phyloP scores from a whole-genome alignment of 2,888 invertebrate species.

The Clanis bilineata region DNA sequence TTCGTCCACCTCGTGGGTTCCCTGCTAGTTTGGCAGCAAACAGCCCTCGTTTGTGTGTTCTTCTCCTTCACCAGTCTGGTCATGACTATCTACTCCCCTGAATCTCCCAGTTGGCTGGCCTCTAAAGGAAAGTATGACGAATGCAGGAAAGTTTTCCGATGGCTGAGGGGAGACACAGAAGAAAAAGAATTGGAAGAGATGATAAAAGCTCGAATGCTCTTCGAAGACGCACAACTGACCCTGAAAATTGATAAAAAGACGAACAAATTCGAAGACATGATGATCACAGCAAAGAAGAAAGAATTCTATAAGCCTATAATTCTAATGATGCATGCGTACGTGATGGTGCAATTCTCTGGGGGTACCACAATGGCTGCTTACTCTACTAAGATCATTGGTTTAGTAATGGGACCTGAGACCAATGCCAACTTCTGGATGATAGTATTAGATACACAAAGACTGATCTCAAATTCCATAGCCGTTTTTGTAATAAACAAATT shows the following conservation, averaged over 20 bases:
- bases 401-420: conserved; percentile 79
- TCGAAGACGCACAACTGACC: conserved; percentile 39
- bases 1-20: conserved; percentile 83
- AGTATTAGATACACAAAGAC: conserved; percentile 82
- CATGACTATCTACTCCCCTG: conserved; percentile 70
- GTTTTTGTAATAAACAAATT: conserved; percentile 82
- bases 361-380: conserved; percentile 86
- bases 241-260: conserved; percentile 29
- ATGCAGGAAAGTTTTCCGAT: conserved; percentile 77
- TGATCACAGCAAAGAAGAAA: conserved; percentile 49
- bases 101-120: conserved; percentile 84
- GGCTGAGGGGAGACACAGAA: conserved; percentile 76
- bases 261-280: conserved; percentile 31
- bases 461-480: conserved; percentile 81
- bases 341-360: conserved; percentile 85
- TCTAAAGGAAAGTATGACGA: conserved; percentile 71
- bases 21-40: conserved; percentile 76
- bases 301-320: conserved; percentile 81
- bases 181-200: conserved; percentile 62
- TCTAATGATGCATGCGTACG: conserved; percentile 82
- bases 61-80: conserved; percentile 69
- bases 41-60: conserved; percentile 69
- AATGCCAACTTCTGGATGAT: conserved; percentile 85
- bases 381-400: conserved; percentile 82
- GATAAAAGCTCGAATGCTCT: conserved; percentile 48